A percentile compares a stretch with the other conserved stretches of the same genome.
phyloP scores from a whole-genome alignment of 2,888 invertebrate species.

The Synanthedon myopaeformis region DNA sequence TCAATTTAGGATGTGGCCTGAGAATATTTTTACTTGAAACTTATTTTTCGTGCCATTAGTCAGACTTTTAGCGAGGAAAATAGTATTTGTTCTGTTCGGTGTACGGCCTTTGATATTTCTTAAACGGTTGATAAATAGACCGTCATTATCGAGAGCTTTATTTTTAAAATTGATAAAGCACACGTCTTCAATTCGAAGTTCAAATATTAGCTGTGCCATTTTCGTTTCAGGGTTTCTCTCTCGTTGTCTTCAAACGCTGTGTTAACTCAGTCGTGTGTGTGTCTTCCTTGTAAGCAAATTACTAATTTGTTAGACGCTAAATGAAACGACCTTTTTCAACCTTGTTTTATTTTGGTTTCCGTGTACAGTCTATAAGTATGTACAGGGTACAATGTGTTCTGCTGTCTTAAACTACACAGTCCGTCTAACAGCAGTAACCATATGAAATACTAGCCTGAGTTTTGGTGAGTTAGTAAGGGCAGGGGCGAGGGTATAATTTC shows the following conservation, averaged over 20 bases:
- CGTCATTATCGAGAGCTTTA: too few relatives aligned
- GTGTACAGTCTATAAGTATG: background rate
- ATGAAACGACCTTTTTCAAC: slow-evolving; percentile 3
- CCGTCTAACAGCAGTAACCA: too few relatives aligned
- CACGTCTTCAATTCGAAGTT: slow-evolving; percentile 9
- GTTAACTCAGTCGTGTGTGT: slow-evolving; percentile 4
- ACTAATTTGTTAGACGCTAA: slow-evolving; percentile 3
- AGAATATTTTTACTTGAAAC: background rate
- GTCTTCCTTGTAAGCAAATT: slow-evolving; percentile 7
- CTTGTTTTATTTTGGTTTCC: background rate
- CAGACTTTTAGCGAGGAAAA: background rate
- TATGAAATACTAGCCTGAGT: too few relatives aligned
- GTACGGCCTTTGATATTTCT: too few relatives aligned
- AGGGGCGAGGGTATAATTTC: too few relatives aligned
- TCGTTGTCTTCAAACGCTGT: background rate
- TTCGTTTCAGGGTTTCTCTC: slow-evolving; percentile 30
- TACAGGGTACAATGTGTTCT: too few relatives aligned
- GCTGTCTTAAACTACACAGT: too few relatives aligned
- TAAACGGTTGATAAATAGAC: too few relatives aligned
- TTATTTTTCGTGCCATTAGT: background rate
- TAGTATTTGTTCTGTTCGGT: background rate
- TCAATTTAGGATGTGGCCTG: background rate
- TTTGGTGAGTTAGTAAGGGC: too few relatives aligned
- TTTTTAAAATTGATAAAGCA: background rate
- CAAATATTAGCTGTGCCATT: slow-evolving; percentile 18